Conservation (phyloP, 1,140 invertebrate species). For the Leptinotarsa lineolata region DNA sequence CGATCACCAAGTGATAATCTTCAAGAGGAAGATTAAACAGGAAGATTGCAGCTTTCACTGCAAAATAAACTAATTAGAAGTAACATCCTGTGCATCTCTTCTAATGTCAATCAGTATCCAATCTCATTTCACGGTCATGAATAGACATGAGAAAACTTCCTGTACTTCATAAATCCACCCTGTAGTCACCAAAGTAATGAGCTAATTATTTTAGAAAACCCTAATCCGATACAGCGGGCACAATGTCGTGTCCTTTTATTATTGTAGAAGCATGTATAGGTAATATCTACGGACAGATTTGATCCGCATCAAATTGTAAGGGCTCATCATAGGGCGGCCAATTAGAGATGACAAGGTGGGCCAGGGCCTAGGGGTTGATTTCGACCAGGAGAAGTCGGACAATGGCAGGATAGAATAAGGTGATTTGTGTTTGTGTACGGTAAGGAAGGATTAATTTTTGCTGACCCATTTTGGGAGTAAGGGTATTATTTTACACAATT, state of each 20-base stretch:
- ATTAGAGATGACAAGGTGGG: slow-evolving; percentile 29
- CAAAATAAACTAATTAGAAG: too few relatives aligned
- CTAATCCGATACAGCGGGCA: slow-evolving; percentile 30
- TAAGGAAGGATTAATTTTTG: too few relatives aligned
- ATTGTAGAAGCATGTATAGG: slow-evolving; percentile 28
- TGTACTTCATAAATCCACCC: background rate
- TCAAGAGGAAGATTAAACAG: too few relatives aligned
- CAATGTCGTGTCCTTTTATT: slow-evolving; percentile 29
- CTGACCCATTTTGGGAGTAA: too few relatives aligned
- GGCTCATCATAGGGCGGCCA: slow-evolving; percentile 31
- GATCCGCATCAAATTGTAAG: slow-evolving; percentile 29
- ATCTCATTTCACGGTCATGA: too few relatives aligned
- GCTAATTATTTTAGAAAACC: slow-evolving; percentile 23
- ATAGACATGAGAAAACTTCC: too few relatives aligned
- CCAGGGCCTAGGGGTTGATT: slow-evolving; percentile 18
- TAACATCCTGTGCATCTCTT: too few relatives aligned
- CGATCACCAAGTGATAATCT: too few relatives aligned
- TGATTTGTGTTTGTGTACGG: background rate
- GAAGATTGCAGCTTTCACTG: too few relatives aligned
- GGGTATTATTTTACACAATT: too few relatives aligned
- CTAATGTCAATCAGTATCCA: too few relatives aligned
- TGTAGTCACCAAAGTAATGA: background rate
- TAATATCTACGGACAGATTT: slow-evolving; percentile 30
- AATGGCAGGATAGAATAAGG: background rate
- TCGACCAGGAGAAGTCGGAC: slow-evolving; percentile 12